These are phyloP conservation scores for Coranthus polyacanthus DNA, from an alignment of 2,797 vertebrate genomes.

Conservation along the genomic window DNA sequence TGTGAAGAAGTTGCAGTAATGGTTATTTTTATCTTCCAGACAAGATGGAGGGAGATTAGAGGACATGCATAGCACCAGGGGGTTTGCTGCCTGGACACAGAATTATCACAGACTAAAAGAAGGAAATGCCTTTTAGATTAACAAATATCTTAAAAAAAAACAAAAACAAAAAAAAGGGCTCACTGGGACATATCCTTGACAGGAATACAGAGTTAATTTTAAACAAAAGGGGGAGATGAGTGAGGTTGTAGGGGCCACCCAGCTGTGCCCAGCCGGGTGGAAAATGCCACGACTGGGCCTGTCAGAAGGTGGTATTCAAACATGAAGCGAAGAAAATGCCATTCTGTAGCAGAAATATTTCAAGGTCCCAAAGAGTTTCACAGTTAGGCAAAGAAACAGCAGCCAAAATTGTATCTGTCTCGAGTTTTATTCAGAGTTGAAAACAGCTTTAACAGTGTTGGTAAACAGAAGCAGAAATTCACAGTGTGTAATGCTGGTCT, in stretches of 20 bases:
- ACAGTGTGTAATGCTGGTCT: slow-evolving; percentile 35
- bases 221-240: slow-evolving; percentile 47
- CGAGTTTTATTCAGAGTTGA: slow-evolving; percentile 46
- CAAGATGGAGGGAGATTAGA: slow-evolving; percentile 41
- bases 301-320: slow-evolving; percentile 69
- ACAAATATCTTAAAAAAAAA: slow-evolving; percentile 36
- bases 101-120: slow-evolving; percentile 15
- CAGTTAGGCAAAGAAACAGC: slow-evolving; percentile 4
- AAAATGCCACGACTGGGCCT: slow-evolving; percentile 67
- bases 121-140: slow-evolving; percentile 17
- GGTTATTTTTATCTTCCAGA: slow-evolving; percentile 53
- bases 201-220: slow-evolving; percentile 60
- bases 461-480: too few relatives aligned
- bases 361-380: slow-evolving; percentile 19
- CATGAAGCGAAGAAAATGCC: slow-evolving; percentile 37
- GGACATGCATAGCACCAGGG: slow-evolving; percentile 26
- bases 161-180: too few relatives aligned
- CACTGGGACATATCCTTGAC: slow-evolving; percentile 50
- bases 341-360: slow-evolving; percentile 36
- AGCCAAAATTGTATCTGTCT: slow-evolving; percentile 15
- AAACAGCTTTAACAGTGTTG: slow-evolving; percentile 38
- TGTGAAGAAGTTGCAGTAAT: slow-evolving; percentile 19
- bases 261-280: slow-evolving; percentile 73
- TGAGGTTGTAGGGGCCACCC: slow-evolving; percentile 51
- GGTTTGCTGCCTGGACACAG: slow-evolving; percentile 5